Evolutionary conservation across 2,888 invertebrate species (phyloP), one percentile per base, ranked within the genome.

Genomic region (Eupithecia dodoneata): DNA sequence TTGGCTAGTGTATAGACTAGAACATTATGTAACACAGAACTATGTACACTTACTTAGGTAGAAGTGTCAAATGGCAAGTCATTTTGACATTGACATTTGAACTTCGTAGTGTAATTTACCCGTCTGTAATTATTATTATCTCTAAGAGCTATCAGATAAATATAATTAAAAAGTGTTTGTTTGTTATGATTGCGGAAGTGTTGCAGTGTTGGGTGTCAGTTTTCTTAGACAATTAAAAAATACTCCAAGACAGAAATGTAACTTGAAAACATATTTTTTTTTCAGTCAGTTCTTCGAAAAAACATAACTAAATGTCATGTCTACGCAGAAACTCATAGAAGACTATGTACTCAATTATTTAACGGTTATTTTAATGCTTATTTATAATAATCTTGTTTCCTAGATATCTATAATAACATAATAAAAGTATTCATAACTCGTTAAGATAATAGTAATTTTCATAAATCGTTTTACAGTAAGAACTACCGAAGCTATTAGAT

Each of bases 31-130:
- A 59, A 18, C 59, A 59, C 66, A 42, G 13, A 42, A 42, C 12
- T 42, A 66, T 6, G 15, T 15, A 42, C 41, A n/a, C 4, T 41
- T 30, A 65, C 30, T 3, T 45, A 67, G 10, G 44, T 44, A 45
- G 44, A 67, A 74, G 77, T 78, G 77, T 78, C 78, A 78, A 78
- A 72, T 45, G 69, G 45, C 76, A 77, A 72, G 73, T 72, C 55
- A 74, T 71, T 77, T 70, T 42, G 18, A 59, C 55, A 71, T 63
- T 78, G 78, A 76, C 78, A 76, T 72, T 74, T 78, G 71, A 78
- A 75, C 76, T 74, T 30, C 55, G 55, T 42, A 6, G 66, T 15
- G 63, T 47, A 72, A 69, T 74, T 74, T 77, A 72, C 71, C 2
- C 45, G 66, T 59, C 55, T 18, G 18, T 75, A 70, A 76, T 79